phyloP scores from a whole-genome alignment of 2,113 vertebrate species.

The Alces alces region DNA sequence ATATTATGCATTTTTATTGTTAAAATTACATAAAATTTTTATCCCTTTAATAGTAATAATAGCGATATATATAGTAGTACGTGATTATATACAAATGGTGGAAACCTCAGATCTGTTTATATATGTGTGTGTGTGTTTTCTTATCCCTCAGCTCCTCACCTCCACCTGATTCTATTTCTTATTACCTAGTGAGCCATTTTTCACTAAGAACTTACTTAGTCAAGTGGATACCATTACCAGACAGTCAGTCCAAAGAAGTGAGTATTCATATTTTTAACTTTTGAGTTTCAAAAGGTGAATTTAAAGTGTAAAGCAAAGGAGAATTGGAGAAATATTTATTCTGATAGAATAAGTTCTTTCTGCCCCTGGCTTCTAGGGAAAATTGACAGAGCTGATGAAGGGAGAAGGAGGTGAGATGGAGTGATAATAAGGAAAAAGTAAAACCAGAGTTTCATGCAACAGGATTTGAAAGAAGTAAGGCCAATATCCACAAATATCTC shows the following conservation, averaged over 20 bases:
- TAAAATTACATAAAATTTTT: not conserved
- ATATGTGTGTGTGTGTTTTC: not conserved
- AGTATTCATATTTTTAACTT: not conserved
- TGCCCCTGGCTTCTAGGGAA: not conserved
- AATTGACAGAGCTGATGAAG: not conserved
- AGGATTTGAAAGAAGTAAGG: not conserved
- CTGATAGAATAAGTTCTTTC: not conserved
- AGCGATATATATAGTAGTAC: not conserved
- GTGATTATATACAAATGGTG: not conserved
- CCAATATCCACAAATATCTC: not conserved
- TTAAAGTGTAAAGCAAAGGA: not conserved
- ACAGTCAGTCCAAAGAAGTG: not conserved
- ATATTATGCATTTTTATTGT: not conserved
- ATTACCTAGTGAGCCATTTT: not conserved
- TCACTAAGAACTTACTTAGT: not conserved
- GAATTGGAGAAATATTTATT: not conserved
- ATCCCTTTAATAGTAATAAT: not conserved
- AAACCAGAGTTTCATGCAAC: not conserved
- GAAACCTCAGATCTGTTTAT: not conserved
- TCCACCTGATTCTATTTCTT: not conserved
- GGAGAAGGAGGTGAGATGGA: not conserved
- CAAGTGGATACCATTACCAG: not conserved
- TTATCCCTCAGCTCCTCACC: not conserved
- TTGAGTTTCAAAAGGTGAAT: not conserved
- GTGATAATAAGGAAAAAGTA: not conserved